These are phyloP conservation scores for Condylostylus longicornis DNA, from an alignment of 1,140 invertebrate genomes.

Conservation along the genomic window DNA sequence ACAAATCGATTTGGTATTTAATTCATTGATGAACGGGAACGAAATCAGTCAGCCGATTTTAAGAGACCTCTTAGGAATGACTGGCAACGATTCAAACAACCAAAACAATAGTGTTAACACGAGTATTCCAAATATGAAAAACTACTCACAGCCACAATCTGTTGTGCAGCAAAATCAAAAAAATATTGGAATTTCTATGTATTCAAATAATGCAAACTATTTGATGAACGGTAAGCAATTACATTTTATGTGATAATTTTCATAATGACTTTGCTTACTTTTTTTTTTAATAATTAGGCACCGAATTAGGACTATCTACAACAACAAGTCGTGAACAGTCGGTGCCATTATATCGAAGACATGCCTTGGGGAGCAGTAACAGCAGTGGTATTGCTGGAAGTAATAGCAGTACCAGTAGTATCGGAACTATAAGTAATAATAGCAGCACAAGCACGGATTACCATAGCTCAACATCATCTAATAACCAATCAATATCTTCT, in stretches of 20 bases:
- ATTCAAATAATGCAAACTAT: too few species aligned
- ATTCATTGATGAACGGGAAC: conserved; percentile 29
- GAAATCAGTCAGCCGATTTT: conserved; percentile 28
- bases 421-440: conserved; percentile 18
- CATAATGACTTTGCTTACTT: too few species aligned
- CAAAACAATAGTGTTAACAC: conserved; percentile 1
- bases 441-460: conserved; percentile 12
- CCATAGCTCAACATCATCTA: conserved; percentile 8
- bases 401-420: conserved; percentile 22
- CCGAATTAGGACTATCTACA: conserved; percentile 9
- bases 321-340: conserved; percentile 17
- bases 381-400: conserved; percentile 19
- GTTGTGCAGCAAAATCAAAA: too few species aligned
- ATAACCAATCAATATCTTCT: conserved; percentile 2
- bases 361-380: conserved; percentile 24
- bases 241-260: too few species aligned
- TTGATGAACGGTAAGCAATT: too few species aligned
- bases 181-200: too few species aligned
- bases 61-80: conserved; percentile 25
- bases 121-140: background rate
- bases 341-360: conserved; percentile 35
- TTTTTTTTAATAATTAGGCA: conserved; percentile 9
- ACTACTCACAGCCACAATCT: too few species aligned
- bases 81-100: conserved; percentile 9
- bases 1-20: conserved; percentile 30